Percentiles rank a stretch among this genome's conserved stretches.
Evolutionary conservation across 2,113 vertebrate genomes (phyloP).

Genomic region (Myanophis thanlyinensis): DNA sequence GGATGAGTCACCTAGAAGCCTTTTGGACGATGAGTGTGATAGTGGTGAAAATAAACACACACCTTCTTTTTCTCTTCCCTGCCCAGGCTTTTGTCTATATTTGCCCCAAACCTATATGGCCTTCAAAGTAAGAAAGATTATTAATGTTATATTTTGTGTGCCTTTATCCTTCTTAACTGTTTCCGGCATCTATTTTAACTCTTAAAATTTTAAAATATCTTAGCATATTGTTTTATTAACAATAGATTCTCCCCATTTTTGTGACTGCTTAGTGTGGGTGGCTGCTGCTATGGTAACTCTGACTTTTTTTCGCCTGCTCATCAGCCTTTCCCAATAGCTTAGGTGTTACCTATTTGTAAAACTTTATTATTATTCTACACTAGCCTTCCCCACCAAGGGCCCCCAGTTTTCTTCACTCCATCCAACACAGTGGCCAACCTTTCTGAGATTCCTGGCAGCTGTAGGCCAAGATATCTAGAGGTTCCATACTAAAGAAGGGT

Average conservation of each 20-base stretch:
- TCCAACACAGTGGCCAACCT: not conserved
- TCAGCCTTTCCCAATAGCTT: conserved; percentile 42
- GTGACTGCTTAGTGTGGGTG: conserved; percentile 60
- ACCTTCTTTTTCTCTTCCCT: not conserved
- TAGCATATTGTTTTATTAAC: conserved; percentile 60
- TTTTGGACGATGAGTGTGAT: not conserved
- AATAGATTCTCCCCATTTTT: conserved; percentile 55
- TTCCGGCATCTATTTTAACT: not conserved
- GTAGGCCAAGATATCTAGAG: not conserved
- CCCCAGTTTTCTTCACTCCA: not conserved
- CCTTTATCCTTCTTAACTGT: not conserved
- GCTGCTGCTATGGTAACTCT: conserved; percentile 77
- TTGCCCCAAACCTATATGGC: not conserved
- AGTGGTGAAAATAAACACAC: not conserved
- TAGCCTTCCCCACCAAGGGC: conserved; percentile 18
- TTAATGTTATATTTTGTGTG: not conserved
- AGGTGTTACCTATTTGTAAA: conserved; percentile 50
- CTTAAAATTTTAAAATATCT: conserved; percentile 22
- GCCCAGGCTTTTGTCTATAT: not conserved
- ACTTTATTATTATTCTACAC: conserved; percentile 34
- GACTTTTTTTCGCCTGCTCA: conserved; percentile 58
- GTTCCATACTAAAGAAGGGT: not conserved
- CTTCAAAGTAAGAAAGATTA: not conserved
- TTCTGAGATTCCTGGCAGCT: not conserved
- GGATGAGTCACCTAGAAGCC: not conserved